These are phyloP conservation scores for Mizuhopecten yessoensis DNA, from an alignment of 1,140 invertebrate species.

Conservation along the genomic window DNA sequence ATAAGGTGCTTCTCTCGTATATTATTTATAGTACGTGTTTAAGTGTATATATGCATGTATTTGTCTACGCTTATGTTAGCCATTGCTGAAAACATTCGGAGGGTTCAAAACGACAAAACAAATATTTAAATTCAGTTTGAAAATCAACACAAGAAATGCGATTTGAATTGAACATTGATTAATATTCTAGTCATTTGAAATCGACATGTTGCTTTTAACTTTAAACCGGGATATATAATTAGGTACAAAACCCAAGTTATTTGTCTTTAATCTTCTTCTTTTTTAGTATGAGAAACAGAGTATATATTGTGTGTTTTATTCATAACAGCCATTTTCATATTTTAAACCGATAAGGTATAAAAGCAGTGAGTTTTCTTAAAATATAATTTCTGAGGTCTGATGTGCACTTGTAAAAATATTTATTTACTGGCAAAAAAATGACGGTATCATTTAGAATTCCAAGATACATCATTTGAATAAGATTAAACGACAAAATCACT, in stretches of 20 bases:
- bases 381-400: not conserved
- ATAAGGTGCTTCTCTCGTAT: not conserved
- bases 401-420: constrained; percentile 26
- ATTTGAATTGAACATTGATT: too few relatives aligned
- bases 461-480: constrained; percentile 40
- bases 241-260: not conserved
- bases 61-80: not conserved
- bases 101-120: not conserved
- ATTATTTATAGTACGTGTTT: not conserved
- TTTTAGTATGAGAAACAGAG: not conserved
- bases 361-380: not conserved
- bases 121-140: not conserved
- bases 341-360: too few relatives aligned
- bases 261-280: not conserved
- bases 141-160: too few relatives aligned
- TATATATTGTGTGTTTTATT: not conserved
- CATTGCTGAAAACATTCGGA: not conserved
- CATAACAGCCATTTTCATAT: not conserved
- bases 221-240: not conserved
- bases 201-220: not conserved
- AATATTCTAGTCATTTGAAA: not conserved
- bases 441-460: constrained; percentile 29
- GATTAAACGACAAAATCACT: constrained; percentile 13
- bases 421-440: constrained; percentile 37
- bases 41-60: not conserved